These are phyloP conservation scores for Scolopax rusticola DNA, from an alignment of 2,797 vertebrate genomes.

Conservation along the genomic window DNA sequence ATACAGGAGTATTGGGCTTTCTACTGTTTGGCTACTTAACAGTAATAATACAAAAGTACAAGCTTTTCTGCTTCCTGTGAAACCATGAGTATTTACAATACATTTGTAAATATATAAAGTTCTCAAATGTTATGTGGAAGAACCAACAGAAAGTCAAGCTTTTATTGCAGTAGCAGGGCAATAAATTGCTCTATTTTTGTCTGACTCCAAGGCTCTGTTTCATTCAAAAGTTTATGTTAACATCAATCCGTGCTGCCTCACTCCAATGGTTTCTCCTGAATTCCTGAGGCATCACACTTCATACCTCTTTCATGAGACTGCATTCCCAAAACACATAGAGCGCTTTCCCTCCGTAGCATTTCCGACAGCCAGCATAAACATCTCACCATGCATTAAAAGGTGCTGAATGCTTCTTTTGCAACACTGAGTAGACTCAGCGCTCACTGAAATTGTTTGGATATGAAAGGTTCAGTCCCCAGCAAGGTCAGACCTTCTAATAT, in stretches of 20 bases:
- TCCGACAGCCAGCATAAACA: background rate
- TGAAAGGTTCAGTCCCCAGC: background rate
- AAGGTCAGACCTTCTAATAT: background rate
- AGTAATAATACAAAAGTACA: background rate
- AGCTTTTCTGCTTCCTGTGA: background rate
- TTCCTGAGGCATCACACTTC: conserved; percentile 34
- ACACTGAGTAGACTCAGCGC: background rate
- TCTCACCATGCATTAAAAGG: background rate
- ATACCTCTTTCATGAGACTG: background rate
- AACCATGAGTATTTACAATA: background rate
- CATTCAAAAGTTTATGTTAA: background rate
- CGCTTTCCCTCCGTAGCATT: background rate
- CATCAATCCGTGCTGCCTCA: background rate
- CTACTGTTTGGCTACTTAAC: background rate
- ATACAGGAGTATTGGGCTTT: background rate
- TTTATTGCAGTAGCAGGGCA: background rate
- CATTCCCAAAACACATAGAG: background rate
- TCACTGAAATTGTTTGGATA: background rate
- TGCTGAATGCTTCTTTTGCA: background rate
- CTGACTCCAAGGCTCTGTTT: background rate
- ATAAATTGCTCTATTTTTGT: background rate
- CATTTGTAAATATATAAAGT: background rate
- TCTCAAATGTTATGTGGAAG: background rate
- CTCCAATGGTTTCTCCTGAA: background rate
- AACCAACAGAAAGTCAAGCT: background rate